These are phyloP conservation scores for Lasioglossum figueresi DNA, from an alignment of 2,888 invertebrate species.

Conservation along the genomic window DNA sequence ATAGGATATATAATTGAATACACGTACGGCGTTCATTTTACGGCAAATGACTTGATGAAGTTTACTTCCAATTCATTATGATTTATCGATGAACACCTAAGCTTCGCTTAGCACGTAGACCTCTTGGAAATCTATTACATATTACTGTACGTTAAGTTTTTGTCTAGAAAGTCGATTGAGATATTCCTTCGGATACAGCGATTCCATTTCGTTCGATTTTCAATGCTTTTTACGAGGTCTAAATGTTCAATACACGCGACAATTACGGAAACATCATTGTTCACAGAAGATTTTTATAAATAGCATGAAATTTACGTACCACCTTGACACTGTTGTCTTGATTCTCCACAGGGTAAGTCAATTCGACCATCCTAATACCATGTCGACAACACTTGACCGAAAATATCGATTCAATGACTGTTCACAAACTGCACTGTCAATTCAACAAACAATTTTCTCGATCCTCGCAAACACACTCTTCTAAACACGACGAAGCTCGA, in stretches of 20 bases:
- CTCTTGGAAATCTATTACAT: no score
- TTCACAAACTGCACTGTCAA: conserved; percentile 16
- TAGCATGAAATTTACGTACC: conserved; percentile 55
- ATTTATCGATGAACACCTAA: no score
- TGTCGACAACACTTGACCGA: background rate
- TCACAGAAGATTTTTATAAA: background rate
- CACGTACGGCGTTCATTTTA: no score
- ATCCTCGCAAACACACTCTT: background rate
- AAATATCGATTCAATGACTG: background rate
- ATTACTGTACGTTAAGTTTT: background rate
- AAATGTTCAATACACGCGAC: background rate
- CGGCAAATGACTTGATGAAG: background rate
- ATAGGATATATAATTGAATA: no score
- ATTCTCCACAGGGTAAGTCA: conserved; percentile 52
- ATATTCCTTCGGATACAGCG: background rate
- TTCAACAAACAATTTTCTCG: background rate
- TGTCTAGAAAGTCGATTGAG: background rate
- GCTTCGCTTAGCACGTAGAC: no score
- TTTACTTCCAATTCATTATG: background rate
- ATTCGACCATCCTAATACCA: conserved; percentile 57
- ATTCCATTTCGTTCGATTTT: background rate
- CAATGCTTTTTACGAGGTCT: background rate
- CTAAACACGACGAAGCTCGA: background rate
- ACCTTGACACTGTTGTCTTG: conserved; percentile 54
- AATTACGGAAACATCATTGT: background rate